A percentile compares a stretch with the other conserved stretches of the same genome.
Conservation (phyloP, 2,888 invertebrate species). For the Metopia argyrocephala region DNA sequence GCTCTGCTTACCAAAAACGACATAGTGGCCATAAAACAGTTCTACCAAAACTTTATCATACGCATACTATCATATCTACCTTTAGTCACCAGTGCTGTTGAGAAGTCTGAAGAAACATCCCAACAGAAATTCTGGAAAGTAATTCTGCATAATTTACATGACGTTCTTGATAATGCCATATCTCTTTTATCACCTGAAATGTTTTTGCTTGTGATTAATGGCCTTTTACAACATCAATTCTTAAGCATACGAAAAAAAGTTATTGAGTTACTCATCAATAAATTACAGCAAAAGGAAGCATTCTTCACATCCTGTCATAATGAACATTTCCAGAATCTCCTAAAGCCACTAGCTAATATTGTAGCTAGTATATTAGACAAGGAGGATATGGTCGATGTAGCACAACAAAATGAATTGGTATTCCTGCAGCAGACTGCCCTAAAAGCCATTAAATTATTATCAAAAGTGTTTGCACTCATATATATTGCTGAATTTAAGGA, state of each 20-base stretch:
- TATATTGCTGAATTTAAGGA: slow-evolving; percentile 85
- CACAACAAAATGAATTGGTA: slow-evolving; percentile 80
- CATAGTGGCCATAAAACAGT: slow-evolving; percentile 80
- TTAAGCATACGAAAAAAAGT: slow-evolving; percentile 87
- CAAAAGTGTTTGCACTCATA: slow-evolving; percentile 84
- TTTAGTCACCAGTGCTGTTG: slow-evolving; percentile 82
- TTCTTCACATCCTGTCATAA: slow-evolving; percentile 81
- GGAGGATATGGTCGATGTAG: slow-evolving; percentile 76
- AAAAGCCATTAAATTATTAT: slow-evolving; percentile 89
- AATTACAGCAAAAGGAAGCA: slow-evolving; percentile 85
- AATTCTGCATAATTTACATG: slow-evolving; percentile 87
- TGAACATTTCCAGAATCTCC: slow-evolving; percentile 80
- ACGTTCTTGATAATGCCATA: slow-evolving; percentile 89
- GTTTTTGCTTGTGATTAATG: slow-evolving; percentile 88
- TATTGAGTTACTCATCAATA: slow-evolving; percentile 90
- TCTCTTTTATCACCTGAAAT: slow-evolving; percentile 87
- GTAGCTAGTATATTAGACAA: slow-evolving; percentile 80
- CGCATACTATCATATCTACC: slow-evolving; percentile 85
- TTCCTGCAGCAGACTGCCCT: slow-evolving; percentile 90
- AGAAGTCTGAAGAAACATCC: slow-evolving; percentile 80
- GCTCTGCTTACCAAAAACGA: slow-evolving; percentile 80
- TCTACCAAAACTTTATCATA: slow-evolving; percentile 85
- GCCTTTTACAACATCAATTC: slow-evolving; percentile 85
- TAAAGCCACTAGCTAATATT: slow-evolving; percentile 82
- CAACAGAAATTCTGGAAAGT: slow-evolving; percentile 89